Evolutionary conservation across 2,888 invertebrate species (phyloP), one percentile per base, ranked within the genome.

Genomic region (Lucinisca nassula): DNA sequence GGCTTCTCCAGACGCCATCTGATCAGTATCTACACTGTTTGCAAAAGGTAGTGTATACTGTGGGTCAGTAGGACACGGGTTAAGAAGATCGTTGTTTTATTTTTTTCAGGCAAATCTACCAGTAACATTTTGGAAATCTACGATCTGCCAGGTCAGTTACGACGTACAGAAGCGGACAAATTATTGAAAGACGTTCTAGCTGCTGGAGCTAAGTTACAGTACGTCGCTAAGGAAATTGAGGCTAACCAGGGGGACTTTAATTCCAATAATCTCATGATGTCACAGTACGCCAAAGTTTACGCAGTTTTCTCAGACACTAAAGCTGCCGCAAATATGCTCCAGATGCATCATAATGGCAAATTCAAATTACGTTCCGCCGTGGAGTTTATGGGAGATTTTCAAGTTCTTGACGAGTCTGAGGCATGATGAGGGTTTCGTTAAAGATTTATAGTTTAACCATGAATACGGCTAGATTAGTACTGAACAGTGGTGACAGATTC

Each of bases 71-170:
- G n/a, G n/a, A n/a, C n/a, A n/a, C n/a, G n/a, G n/a, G n/a, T n/a
- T n/a, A n/a, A n/a, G n/a, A n/a, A n/a, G n/a, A n/a, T n/a, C n/a
- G n/a, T n/a, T n/a, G n/a, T 55, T 55, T 55, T 3, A 4, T 21
- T 55, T 21, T 12, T 67, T 67, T 17, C 21, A 67, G 67, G 67
- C 67, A 67, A 67, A 67, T 67, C 35, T 67, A 83, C 77, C 30
- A 79, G 89, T 85, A 88, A 90, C 78, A 82, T 88, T 78, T 87
- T 92, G 86, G 92, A 92, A 83, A 87, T 92, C 38, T 92, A 88
- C 81, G 92, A 92, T 73, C 83, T 92, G 35, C 89, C 91, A 1
- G 40, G 77, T 12, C 58, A 61, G 21, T 76, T 90, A 49, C 84
- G 32, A 32, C 80, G 84, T 21, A 76, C 88, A 37, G 90, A 90